phyloP scores from a whole-genome alignment of 2,113 vertebrate genomes.

The Eubucco bourcierii region DNA sequence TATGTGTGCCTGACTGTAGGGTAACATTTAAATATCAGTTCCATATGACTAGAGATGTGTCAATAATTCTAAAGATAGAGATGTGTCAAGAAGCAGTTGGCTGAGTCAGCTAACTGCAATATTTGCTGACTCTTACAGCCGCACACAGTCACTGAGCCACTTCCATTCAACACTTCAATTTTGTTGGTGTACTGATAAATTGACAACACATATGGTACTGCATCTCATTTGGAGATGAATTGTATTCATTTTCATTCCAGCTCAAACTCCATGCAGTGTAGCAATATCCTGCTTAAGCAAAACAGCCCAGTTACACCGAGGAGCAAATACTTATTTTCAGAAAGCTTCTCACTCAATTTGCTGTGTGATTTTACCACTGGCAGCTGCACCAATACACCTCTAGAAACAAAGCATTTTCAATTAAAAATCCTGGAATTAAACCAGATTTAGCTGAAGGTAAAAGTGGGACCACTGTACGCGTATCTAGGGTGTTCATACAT shows the following conservation, averaged over 20 bases:
- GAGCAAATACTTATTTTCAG: constrained; percentile 6
- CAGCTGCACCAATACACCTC: not conserved
- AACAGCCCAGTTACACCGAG: not conserved
- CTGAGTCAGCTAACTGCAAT: constrained; percentile 54
- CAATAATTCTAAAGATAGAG: constrained; percentile 45
- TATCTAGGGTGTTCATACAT: not conserved
- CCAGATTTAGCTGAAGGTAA: not conserved
- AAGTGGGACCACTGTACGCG: not conserved
- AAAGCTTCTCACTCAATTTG: constrained; percentile 1
- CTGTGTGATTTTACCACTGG: not conserved
- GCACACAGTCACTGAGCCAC: not conserved
- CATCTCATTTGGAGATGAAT: constrained; percentile 37
- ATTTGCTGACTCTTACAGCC: constrained; percentile 53
- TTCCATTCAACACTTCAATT: constrained; percentile 9
- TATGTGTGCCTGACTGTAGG: not conserved
- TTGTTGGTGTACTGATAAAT: constrained; percentile 20
- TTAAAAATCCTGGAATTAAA: not conserved
- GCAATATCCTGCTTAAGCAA: not conserved
- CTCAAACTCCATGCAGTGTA: not conserved
- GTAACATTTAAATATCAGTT: constrained; percentile 33
- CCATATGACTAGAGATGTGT: constrained; percentile 35
- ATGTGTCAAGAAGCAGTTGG: constrained; percentile 26
- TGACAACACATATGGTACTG: constrained; percentile 4
- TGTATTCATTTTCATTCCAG: not conserved
- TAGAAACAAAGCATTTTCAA: not conserved